phyloP scores from a whole-genome alignment of 1,140 invertebrate genomes.

The Phortica variegata region DNA sequence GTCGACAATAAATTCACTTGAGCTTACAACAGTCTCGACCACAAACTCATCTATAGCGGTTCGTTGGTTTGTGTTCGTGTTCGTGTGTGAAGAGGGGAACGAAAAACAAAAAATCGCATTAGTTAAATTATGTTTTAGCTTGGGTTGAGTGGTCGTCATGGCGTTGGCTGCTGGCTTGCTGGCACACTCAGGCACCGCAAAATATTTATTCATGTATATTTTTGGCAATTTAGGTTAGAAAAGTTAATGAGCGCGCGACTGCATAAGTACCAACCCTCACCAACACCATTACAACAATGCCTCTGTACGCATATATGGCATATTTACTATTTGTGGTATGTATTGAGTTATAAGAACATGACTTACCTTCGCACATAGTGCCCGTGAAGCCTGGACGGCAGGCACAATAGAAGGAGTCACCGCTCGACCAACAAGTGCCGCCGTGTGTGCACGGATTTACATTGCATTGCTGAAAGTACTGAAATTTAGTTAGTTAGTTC shows the following conservation, averaged over 20 bases:
- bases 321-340: neutral
- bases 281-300: too few relatives aligned
- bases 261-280: too few relatives aligned
- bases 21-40: slow-evolving; percentile 65
- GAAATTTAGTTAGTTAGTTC: slow-evolving; percentile 10
- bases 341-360: neutral
- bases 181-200: too few relatives aligned
- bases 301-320: too few relatives aligned
- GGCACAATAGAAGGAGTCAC: slow-evolving; percentile 74
- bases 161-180: slow-evolving; percentile 1
- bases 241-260: slow-evolving; percentile 26
- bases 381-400: slow-evolving; percentile 74
- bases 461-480: slow-evolving; percentile 67
- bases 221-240: slow-evolving; percentile 11
- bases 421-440: slow-evolving; percentile 73
- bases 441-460: slow-evolving; percentile 75
- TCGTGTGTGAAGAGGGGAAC: too few relatives aligned
- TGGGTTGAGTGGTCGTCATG: slow-evolving; percentile 9
- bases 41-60: slow-evolving; percentile 70
- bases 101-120: slow-evolving; percentile 10
- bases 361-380: slow-evolving; percentile 71
- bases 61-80: too few relatives aligned
- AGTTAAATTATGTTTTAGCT: slow-evolving; percentile 3
- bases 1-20: slow-evolving; percentile 58
- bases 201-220: too few relatives aligned